phyloP scores from a whole-genome alignment of 2,888 invertebrate genomes.

The Harmothoe impar region DNA sequence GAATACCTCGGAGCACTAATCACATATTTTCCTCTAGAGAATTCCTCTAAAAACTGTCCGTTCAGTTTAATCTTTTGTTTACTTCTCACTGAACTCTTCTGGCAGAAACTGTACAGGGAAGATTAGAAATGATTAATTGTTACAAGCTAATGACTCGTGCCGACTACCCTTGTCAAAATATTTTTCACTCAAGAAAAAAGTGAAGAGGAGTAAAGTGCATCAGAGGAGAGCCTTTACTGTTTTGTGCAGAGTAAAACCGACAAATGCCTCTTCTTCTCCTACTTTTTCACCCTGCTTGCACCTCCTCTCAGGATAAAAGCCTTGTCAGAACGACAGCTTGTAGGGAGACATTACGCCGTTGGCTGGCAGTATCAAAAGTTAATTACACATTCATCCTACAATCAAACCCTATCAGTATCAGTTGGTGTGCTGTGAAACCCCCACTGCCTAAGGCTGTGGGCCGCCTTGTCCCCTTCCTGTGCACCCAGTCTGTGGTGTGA shows the following conservation, averaged over 20 bases:
- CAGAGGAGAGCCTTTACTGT: neutral
- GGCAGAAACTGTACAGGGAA: neutral
- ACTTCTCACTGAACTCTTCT: neutral
- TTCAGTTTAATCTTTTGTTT: neutral
- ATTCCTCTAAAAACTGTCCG: neutral
- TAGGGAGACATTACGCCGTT: constrained; percentile 9
- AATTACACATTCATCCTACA: constrained; percentile 35
- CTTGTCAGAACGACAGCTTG: neutral
- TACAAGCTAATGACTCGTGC: constrained; percentile 20
- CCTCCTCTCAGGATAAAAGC: neutral
- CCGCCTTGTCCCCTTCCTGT: neutral
- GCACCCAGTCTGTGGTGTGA: neutral
- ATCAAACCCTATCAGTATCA: constrained; percentile 35
- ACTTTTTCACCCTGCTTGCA: neutral
- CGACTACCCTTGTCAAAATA: constrained; percentile 31
- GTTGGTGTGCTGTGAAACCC: neutral
- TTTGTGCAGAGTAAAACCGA: neutral
- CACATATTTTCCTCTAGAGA: neutral
- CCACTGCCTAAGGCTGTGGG: neutral
- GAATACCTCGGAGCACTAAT: no score
- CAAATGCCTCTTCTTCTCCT: neutral
- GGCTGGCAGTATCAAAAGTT: constrained; percentile 28
- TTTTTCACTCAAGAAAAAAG: neutral
- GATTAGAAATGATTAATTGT: constrained; percentile 9
- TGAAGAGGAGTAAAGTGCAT: neutral